Conservation (phyloP, 2,797 vertebrate species). For the Sciaenops ocellatus region DNA sequence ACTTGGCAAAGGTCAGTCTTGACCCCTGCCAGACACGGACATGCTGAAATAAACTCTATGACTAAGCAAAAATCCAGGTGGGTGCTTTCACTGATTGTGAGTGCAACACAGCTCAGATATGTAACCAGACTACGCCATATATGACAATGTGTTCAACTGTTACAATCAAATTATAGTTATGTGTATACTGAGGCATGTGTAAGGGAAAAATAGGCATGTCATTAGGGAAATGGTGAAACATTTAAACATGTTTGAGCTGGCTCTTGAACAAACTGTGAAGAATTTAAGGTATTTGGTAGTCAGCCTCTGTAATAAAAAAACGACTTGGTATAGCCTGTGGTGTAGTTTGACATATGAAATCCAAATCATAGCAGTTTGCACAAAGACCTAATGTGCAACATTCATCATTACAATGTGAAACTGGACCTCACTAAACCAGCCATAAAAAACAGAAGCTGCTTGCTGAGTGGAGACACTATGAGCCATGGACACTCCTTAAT, state of each 20-base stretch:
- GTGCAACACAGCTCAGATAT: not conserved
- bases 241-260: constrained; percentile 21
- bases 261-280: constrained; percentile 24
- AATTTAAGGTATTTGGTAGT: constrained; percentile 35
- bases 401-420: constrained; percentile 18
- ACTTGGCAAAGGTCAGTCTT: not conserved
- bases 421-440: not conserved
- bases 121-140: not conserved
- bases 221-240: not conserved
- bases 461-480: not conserved
- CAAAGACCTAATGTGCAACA: not conserved
- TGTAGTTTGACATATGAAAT: constrained; percentile 33
- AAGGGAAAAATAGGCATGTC: not conserved
- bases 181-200: not conserved
- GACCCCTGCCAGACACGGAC: not conserved
- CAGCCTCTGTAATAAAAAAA: not conserved
- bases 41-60: constrained; percentile 7
- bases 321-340: not conserved
- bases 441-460: not conserved
- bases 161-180: not conserved
- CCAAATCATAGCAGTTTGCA: constrained; percentile 18
- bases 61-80: not conserved
- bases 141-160: not conserved
- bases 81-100: not conserved
- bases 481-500: constrained; percentile 14